phyloP scores from a whole-genome alignment of 2,113 vertebrate genomes.

The Alexandromys fortis region DNA sequence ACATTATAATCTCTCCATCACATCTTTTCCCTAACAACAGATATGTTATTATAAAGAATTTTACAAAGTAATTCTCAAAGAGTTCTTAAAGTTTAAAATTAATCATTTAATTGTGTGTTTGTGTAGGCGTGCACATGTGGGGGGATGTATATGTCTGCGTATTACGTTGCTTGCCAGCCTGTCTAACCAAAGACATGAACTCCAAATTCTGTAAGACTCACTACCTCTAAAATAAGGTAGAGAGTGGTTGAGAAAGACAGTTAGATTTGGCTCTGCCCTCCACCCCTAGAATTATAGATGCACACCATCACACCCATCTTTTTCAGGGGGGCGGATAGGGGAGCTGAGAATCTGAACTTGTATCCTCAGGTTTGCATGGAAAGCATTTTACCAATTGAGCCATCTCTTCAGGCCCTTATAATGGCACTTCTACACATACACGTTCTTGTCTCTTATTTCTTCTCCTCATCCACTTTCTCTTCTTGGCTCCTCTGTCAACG shows the following conservation, averaged over 20 bases:
- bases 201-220: too few relatives aligned
- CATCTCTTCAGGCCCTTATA: neutral
- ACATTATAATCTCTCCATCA: neutral
- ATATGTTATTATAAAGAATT: slow-evolving; percentile 2
- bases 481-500: neutral
- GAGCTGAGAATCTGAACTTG: neutral
- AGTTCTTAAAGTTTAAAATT: slow-evolving; percentile 47
- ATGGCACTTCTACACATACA: neutral
- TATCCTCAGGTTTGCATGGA: neutral
- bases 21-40: slow-evolving; percentile 22
- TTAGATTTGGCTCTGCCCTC: neutral
- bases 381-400: neutral
- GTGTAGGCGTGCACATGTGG: neutral
- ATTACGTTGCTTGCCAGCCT: too few relatives aligned
- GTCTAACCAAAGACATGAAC: too few relatives aligned
- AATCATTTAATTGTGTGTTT: neutral
- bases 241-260: too few relatives aligned
- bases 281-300: neutral
- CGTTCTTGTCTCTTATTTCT: neutral
- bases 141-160: too few relatives aligned
- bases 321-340: rapidly evolving
- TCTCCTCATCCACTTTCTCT: neutral
- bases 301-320: neutral
- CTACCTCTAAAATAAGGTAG: too few relatives aligned
- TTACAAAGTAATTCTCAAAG: slow-evolving; percentile 42